Base-by-base conservation (phyloP, 2,888 invertebrate species). In the Macropis europaea region DNA sequence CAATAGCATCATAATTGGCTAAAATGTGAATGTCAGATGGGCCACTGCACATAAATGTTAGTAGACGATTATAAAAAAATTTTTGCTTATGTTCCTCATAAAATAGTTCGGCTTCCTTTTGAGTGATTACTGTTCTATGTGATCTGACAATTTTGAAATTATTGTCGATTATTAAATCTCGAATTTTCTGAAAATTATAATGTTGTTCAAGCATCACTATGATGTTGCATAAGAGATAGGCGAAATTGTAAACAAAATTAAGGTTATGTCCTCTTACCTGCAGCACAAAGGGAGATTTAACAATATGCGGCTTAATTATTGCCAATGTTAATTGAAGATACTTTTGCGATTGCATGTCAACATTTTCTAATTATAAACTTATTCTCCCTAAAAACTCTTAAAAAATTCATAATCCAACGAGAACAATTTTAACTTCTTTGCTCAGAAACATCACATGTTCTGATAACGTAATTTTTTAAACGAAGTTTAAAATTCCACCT, bases 31-130 rank as follows among this genome's bases (percentile, higher is more conserved):
- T 92, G 84, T 95, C 94, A 56, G 95, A 93, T n/a, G 94, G 94
- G 0, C 97, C 98, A 92, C 97, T 98, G 87, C 82, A 93, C 95
- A 97, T 97, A 85, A 96, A 96, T 6, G 95, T 95, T 17, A 95
- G 91, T 5, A 97, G 90, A 48, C 97, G 92, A 82, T 96, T 94
- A 85, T 93, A 97, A 90, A 97, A 97, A 90, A 97, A 97, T 88
- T 95, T 96, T 6, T 92, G 92, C 84, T 92, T 92, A 89, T 98
- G 98, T 86, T 97, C 97, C 38, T 91, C 91, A 86, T 98, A 98
- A 90, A 98, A 97, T 45, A 91, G 90, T 83, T 94, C 92, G 1
- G 96, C 96, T 74, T 94, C 91, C 77, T 92, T 88, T 54, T 89
- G 87, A 54, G 93, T 92, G 76, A 97, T 91, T 47, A 89, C 90